A percentile compares a stretch with the other conserved stretches of the same genome.
phyloP scores from a whole-genome alignment of 2,888 invertebrate genomes.

The Luperina nickerlii region DNA sequence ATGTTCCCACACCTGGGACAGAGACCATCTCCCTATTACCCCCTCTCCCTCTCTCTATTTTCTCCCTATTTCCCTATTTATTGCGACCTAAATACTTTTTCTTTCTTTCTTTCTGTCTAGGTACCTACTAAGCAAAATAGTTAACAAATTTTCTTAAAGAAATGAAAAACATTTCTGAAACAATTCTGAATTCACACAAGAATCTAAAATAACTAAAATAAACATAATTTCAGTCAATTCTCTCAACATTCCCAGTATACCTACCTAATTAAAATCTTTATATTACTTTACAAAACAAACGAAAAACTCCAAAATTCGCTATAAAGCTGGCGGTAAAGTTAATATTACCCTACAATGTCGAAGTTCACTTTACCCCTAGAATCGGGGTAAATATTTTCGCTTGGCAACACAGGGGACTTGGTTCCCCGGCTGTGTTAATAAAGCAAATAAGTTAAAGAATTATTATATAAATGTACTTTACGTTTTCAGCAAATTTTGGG shows the following conservation, averaged over 20 bases:
- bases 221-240: slow-evolving; percentile 21
- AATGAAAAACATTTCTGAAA: slow-evolving; percentile 1
- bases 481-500: slow-evolving; percentile 34
- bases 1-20: no score
- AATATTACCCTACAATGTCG: slow-evolving; percentile 51
- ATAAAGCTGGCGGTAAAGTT: slow-evolving; percentile 52
- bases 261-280: slow-evolving; percentile 63
- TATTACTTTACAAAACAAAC: slow-evolving; percentile 62
- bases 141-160: not conserved
- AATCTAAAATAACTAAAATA: slow-evolving; percentile 20
- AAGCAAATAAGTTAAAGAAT: slow-evolving; percentile 63
- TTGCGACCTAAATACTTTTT: no score
- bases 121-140: not conserved
- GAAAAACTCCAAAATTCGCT: slow-evolving; percentile 47
- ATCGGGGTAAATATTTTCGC: slow-evolving; percentile 64
- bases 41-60: no score
- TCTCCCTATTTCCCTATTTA: no score
- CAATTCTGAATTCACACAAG: slow-evolving; percentile 5
- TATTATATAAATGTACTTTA: slow-evolving; percentile 58
- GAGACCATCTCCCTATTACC: no score
- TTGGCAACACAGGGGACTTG: slow-evolving; percentile 51
- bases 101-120: no score
- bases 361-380: slow-evolving; percentile 45
- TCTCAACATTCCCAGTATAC: slow-evolving; percentile 2
- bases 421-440: slow-evolving; percentile 56